Evolutionary conservation across 2,888 invertebrate genomes (phyloP).

Genomic region (Drymonia ruficornis): DNA sequence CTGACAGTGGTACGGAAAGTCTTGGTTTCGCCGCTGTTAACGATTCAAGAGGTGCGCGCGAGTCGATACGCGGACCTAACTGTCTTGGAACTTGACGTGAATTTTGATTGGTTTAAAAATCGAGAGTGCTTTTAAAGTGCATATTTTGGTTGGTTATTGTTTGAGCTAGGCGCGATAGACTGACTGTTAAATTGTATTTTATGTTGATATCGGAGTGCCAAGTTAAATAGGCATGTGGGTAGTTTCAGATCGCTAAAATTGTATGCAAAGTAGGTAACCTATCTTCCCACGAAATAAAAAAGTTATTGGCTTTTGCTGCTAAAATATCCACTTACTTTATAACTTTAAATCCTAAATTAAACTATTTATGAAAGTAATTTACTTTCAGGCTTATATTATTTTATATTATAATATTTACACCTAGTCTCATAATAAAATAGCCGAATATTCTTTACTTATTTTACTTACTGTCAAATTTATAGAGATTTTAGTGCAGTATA

Average conservation of each 20-base stretch:
- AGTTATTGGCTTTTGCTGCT: no score
- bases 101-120: conserved; percentile 73
- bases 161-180: not conserved
- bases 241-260: not conserved
- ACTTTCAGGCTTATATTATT: no score
- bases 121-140: conserved; percentile 65
- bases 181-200: not conserved
- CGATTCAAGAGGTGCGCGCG: conserved; percentile 69
- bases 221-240: not conserved
- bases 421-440: no score
- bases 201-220: not conserved
- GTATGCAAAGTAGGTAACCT: no score
- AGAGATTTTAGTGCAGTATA: no score
- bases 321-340: no score
- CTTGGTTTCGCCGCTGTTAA: conserved; percentile 59
- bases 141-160: conserved; percentile 32
- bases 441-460: no score
- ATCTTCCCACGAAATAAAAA: no score
- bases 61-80: conserved; percentile 69
- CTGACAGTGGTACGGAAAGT: conserved; percentile 70
- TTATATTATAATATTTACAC: no score
- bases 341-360: no score
- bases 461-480: no score
- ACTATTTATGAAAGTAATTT: no score
- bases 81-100: conserved; percentile 74